Percentiles rank a stretch among this genome's conserved stretches.
Conservation (phyloP, 2,797 vertebrate species). For the Neoniphon sammara region DNA sequence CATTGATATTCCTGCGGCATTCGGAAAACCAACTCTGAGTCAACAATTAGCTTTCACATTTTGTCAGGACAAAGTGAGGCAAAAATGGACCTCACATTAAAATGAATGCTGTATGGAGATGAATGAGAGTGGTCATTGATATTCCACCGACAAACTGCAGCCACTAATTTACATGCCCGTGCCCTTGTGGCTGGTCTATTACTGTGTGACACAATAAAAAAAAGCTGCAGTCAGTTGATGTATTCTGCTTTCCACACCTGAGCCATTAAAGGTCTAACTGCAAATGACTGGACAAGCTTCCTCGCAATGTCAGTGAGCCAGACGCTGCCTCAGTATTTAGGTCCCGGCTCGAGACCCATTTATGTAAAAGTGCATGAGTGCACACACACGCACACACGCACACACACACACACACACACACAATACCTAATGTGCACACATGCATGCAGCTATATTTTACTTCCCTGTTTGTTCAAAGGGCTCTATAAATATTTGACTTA, state of each 20-base stretch:
- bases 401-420: no score
- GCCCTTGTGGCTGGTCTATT: background rate
- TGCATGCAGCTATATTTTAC: no score
- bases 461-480: no score
- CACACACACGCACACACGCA: no score
- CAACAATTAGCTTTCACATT: background rate
- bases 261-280: slow-evolving; percentile 1
- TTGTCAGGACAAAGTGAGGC: background rate
- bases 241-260: background rate
- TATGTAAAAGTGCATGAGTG: no score
- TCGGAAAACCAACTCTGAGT: slow-evolving; percentile 1
- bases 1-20: background rate
- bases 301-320: background rate
- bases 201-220: background rate
- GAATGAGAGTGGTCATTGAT: slow-evolving; percentile 13
- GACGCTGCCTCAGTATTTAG: background rate
- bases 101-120: slow-evolving; percentile 21
- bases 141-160: background rate
- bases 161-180: background rate
- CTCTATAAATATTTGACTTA: no score
- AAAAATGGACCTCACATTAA: slow-evolving; percentile 2
- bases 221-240: background rate
- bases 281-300: background rate
- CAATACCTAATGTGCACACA: no score
- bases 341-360: no score